These are phyloP conservation scores for Zaprionus lachaisei DNA, from an alignment of 1,140 invertebrate species.

Conservation along the genomic window DNA sequence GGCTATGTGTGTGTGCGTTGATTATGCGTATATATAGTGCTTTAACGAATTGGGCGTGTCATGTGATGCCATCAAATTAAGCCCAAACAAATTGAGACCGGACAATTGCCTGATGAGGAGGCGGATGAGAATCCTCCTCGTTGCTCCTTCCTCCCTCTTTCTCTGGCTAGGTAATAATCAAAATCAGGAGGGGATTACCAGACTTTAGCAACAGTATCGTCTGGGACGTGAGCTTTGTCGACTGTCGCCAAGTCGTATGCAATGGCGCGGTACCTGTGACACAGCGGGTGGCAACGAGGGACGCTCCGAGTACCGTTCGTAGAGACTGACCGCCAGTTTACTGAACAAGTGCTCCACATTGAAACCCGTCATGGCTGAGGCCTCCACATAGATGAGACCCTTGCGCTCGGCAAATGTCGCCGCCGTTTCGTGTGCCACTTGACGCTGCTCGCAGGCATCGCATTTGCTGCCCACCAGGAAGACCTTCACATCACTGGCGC, in stretches of 20 bases:
- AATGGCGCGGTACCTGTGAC: neutral
- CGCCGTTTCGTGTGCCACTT: slow-evolving; percentile 29
- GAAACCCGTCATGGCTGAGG: slow-evolving; percentile 40
- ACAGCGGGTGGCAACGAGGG: neutral
- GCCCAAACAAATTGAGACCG: slow-evolving; percentile 54
- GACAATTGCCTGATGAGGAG: slow-evolving; percentile 47
- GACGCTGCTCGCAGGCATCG: slow-evolving; percentile 20
- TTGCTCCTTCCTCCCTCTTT: too few species aligned
- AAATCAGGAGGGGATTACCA: slow-evolving; percentile 1
- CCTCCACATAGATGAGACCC: slow-evolving; percentile 31
- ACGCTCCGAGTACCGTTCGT: neutral
- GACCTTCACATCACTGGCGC: neutral
- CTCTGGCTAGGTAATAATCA: neutral
- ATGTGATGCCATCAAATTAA: slow-evolving; percentile 53
- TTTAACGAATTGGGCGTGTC: slow-evolving; percentile 51
- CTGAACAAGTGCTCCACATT: slow-evolving; percentile 46
- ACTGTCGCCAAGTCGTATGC: neutral
- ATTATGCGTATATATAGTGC: slow-evolving; percentile 12
- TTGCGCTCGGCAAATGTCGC: slow-evolving; percentile 9
- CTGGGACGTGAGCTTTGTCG: neutral
- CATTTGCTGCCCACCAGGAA: slow-evolving; percentile 60
- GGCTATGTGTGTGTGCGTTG: too few species aligned
- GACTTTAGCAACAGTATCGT: slow-evolving; percentile 20
- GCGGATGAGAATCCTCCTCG: neutral
- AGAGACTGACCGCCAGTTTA: slow-evolving; percentile 22